Percentiles rank a stretch among this genome's conserved stretches.
Evolutionary conservation across 2,113 vertebrate species (phyloP).

Genomic region (Trichomycterus rosablanca): DNA sequence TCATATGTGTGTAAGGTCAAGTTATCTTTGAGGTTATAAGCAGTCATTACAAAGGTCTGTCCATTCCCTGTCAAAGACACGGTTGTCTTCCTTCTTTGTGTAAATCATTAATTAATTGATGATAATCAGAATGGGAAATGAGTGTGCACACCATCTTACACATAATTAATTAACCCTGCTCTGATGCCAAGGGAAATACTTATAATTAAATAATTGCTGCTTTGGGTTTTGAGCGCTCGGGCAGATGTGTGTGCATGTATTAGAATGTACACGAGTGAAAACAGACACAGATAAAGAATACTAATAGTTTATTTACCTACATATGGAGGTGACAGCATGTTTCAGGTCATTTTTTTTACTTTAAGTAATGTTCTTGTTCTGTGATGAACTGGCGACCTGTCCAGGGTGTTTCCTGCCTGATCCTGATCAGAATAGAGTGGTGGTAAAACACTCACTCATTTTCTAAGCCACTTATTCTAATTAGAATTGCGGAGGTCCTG

Average conservation of each 20-base stretch:
- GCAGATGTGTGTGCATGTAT: background rate
- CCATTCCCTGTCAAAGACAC: conserved; percentile 43
- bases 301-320: too few relatives aligned
- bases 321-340: too few relatives aligned
- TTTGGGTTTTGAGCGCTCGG: background rate
- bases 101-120: conserved; percentile 65
- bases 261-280: too few relatives aligned
- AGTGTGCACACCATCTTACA: conserved; percentile 46
- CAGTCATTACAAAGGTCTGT: conserved; percentile 33
- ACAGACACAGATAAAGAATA: too few relatives aligned
- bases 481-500: too few relatives aligned
- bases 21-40: conserved; percentile 36
- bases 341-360: too few relatives aligned
- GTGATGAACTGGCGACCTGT: too few relatives aligned
- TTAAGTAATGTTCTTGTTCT: too few relatives aligned
- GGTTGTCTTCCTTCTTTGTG: conserved; percentile 52
- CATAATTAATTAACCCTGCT: conserved; percentile 51
- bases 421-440: too few relatives aligned
- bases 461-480: too few relatives aligned
- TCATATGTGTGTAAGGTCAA: conserved; percentile 16
- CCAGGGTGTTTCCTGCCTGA: too few relatives aligned
- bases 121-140: conserved; percentile 58
- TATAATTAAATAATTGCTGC: conserved; percentile 25
- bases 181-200: conserved; percentile 34
- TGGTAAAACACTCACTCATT: too few relatives aligned